phyloP scores from a whole-genome alignment of 2,888 invertebrate genomes.

The Pandemis corylana region DNA sequence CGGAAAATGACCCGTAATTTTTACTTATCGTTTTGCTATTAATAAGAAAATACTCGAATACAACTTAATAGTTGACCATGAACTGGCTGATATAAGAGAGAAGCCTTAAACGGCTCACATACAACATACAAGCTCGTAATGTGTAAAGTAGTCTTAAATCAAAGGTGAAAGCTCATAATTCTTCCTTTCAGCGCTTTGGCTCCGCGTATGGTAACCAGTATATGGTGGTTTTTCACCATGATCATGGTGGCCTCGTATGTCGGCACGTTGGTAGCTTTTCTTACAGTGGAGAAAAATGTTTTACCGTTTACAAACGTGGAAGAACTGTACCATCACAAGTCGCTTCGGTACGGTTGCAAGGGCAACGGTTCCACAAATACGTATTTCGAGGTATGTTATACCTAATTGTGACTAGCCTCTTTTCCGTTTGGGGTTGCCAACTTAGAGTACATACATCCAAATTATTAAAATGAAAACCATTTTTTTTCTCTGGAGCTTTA shows the following conservation, averaged over 20 bases:
- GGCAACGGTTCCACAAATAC: constrained; percentile 91
- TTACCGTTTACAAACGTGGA: constrained; percentile 91
- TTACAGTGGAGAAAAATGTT: constrained; percentile 90
- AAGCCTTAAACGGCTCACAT: not conserved
- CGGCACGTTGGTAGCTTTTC: constrained; percentile 95
- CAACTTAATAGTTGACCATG: too few relatives aligned
- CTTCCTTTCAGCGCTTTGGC: constrained; percentile 89
- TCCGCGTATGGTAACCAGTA: constrained; percentile 93
- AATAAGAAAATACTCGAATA: too few relatives aligned
- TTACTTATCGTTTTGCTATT: too few relatives aligned
- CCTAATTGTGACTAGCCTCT: not conserved
- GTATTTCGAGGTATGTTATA: constrained; percentile 92
- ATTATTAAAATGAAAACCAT: too few relatives aligned
- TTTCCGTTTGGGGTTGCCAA: too few relatives aligned
- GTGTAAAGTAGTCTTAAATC: constrained; percentile 20
- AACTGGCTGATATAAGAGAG: too few relatives aligned
- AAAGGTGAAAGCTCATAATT: constrained; percentile 7
- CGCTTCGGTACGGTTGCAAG: constrained; percentile 94
- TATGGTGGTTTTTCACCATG: constrained; percentile 96
- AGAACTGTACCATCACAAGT: constrained; percentile 91
- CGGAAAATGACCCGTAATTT: too few relatives aligned
- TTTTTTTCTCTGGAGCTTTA: too few relatives aligned
- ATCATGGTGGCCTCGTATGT: constrained; percentile 95
- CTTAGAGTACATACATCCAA: too few relatives aligned
- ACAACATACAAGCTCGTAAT: not conserved